phyloP scores from a whole-genome alignment of 1,140 invertebrate species.

The Chironomus striatipennis region DNA sequence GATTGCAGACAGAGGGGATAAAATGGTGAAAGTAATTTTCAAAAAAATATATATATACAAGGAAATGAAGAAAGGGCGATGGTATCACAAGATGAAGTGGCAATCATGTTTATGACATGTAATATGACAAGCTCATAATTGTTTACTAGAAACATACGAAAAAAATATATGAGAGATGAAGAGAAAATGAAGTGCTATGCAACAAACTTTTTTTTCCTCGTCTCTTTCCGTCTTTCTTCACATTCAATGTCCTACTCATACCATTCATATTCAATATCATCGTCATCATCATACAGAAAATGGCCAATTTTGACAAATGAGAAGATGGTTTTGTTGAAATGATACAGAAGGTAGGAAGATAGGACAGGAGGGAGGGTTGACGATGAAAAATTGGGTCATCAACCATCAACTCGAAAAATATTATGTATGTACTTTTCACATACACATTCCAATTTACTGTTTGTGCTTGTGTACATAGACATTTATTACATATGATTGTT shows the following conservation, averaged over 20 bases:
- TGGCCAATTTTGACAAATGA: conserved; percentile 1
- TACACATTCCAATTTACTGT: not conserved
- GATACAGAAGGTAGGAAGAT: not conserved
- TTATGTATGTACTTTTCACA: not conserved
- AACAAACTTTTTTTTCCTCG: too few relatives aligned
- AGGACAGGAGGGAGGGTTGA: not conserved
- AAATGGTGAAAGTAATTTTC: too few relatives aligned
- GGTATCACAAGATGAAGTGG: not conserved
- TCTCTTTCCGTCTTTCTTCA: not conserved
- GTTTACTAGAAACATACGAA: not conserved
- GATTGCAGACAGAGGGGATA: too few relatives aligned
- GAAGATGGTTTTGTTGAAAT: not conserved
- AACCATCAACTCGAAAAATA: not conserved
- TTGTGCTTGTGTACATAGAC: too few relatives aligned
- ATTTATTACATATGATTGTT: too few relatives aligned
- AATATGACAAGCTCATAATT: conserved; percentile 14
- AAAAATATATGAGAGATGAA: too few relatives aligned
- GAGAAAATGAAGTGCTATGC: too few relatives aligned
- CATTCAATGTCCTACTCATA: not conserved
- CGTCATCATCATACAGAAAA: not conserved
- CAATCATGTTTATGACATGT: conserved; percentile 13
- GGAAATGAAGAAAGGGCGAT: too few relatives aligned
- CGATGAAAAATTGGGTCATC: conserved; percentile 1
- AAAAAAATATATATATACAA: too few relatives aligned
- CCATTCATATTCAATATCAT: not conserved